Evolutionary conservation across 2,888 invertebrate species (phyloP).

Genomic region (Penaeus monodon): DNA sequence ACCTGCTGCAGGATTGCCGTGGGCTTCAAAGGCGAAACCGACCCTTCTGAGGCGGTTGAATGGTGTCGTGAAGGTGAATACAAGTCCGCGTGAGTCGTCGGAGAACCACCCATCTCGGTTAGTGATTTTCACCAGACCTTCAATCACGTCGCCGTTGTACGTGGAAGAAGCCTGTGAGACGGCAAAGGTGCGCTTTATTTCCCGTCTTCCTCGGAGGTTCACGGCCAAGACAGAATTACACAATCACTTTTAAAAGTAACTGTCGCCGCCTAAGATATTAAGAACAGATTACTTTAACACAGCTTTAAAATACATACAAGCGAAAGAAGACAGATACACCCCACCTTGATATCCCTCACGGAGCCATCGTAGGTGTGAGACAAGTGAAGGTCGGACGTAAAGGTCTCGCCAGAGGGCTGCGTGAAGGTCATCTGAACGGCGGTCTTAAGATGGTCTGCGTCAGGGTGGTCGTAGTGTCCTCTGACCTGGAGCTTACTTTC

Average conservation of each 20-base stretch:
- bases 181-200: no score
- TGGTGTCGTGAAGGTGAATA: conserved; percentile 27
- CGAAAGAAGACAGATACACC: not conserved
- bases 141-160: conserved; percentile 3
- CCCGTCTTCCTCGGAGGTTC: no score
- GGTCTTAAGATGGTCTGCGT: conserved; percentile 3
- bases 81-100: conserved; percentile 21
- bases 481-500: conserved; percentile 15
- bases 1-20: not conserved
- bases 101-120: conserved; percentile 35
- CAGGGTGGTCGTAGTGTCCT: not conserved
- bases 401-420: conserved; percentile 17
- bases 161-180: not conserved
- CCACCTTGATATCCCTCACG: conserved; percentile 29
- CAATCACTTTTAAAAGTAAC: no score
- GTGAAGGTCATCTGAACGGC: conserved; percentile 19
- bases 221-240: no score
- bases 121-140: not conserved
- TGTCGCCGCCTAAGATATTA: no score
- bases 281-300: no score
- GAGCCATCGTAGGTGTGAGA: conserved; percentile 8
- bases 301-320: not conserved
- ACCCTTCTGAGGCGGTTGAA: conserved; percentile 7
- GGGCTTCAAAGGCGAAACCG: conserved; percentile 14
- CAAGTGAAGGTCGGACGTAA: conserved; percentile 5